Evolutionary conservation across 2,888 invertebrate genomes (phyloP).

Genomic region (Mayetiola destructor): DNA sequence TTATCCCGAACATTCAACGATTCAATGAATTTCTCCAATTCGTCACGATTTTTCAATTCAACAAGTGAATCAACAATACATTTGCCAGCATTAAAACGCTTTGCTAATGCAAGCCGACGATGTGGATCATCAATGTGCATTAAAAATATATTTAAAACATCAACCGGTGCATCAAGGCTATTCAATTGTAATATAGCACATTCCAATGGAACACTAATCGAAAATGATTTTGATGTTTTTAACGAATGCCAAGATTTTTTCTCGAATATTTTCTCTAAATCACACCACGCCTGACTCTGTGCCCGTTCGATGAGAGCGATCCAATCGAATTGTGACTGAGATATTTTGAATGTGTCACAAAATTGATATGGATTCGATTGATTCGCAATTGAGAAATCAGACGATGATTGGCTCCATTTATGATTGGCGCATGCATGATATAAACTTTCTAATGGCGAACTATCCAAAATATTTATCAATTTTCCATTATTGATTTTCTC

Average conservation of each 20-base stretch:
- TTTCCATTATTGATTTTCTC: constrained; percentile 17
- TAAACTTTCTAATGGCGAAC: constrained; percentile 28
- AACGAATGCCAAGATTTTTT: constrained; percentile 28
- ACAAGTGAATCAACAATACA: constrained; percentile 31
- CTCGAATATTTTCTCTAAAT: constrained; percentile 25
- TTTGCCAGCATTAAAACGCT: constrained; percentile 29
- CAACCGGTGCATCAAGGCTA: constrained; percentile 29
- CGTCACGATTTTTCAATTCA: constrained; percentile 29
- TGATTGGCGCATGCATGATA: constrained; percentile 29
- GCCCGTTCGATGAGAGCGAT: constrained; percentile 44
- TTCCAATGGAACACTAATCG: constrained; percentile 32
- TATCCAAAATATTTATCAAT: constrained; percentile 18
- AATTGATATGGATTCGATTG: constrained; percentile 26
- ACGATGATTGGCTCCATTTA: constrained; percentile 28
- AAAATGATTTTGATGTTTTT: constrained; percentile 31
- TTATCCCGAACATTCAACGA: constrained; percentile 37
- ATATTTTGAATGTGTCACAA: constrained; percentile 36
- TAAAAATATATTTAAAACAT: constrained; percentile 30
- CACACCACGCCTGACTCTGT: constrained; percentile 30
- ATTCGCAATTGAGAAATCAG: constrained; percentile 22
- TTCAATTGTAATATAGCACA: constrained; percentile 28
- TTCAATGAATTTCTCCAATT: constrained; percentile 27
- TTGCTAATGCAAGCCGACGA: constrained; percentile 28
- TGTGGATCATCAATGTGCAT: constrained; percentile 29
- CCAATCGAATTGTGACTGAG: constrained; percentile 53